Base-by-base conservation (phyloP, 2,797 vertebrate genomes). In the Taeniopygia guttata region DNA sequence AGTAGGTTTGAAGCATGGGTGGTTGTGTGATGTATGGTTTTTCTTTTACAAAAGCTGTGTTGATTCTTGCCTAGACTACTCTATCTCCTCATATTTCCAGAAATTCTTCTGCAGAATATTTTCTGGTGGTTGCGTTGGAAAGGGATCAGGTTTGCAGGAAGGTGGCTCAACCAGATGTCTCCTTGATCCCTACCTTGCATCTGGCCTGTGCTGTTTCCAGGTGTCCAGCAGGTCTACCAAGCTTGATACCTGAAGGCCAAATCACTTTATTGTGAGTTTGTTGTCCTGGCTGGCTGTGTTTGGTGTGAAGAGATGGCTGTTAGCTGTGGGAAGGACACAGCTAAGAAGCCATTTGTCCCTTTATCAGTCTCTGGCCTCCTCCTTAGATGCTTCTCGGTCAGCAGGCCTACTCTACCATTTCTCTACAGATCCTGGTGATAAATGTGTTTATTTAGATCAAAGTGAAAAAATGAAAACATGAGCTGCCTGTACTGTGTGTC, bases 61-160 rank as follows among this genome's bases (percentile, higher is more conserved):
- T 87, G 76, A 43, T 89, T 80, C 87, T 89, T 93, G 69, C 58
- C 55, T 38, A 66, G 48, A 46, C 78, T 85, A 11, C 84, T 78
- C 30, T 59, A 15, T 67, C 60, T 93, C 46, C 36, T 91, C 34
- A 7, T 36, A 40, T 67, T 87, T 62, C 74, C 38, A 32, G 43
- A 19, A 63, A 27, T 32, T 15, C 5, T 83, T 83, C 60, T 86
- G 73, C 60, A 59, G 72, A 23, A 36, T 60, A 3, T 3, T 70
- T 91, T 51, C 49, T 67, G n/a, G 38, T 22, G 34, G 15, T 55
- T 84, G 45, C 56, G 10, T 48, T 1, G 4, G 75, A 90, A 81
- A 36, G 38, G 20, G 42, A 34, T 70, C 26, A 22, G 32, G 30
- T 60, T 90, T 87, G 45, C 64, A 67, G 55, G 16, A 74, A 32